Evolutionary conservation across 2,797 vertebrate genomes (phyloP).

Genomic region (Chelmon rostratus): DNA sequence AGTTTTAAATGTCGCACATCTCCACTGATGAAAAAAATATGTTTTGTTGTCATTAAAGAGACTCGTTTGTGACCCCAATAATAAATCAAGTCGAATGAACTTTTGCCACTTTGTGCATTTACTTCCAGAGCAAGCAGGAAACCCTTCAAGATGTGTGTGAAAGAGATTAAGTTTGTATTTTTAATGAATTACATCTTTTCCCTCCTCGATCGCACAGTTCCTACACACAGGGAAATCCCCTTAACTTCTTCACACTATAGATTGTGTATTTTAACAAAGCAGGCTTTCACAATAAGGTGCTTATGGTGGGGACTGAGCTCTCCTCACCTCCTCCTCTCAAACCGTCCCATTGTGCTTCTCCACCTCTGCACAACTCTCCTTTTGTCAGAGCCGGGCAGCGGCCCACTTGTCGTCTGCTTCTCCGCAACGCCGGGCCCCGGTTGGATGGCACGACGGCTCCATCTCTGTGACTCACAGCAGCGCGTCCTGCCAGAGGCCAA

Average conservation of each 20-base stretch:
- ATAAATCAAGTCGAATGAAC: constrained; percentile 1
- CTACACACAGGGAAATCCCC: constrained; percentile 56
- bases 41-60: constrained; percentile 2
- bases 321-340: constrained; percentile 77
- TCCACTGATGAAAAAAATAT: background rate
- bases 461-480: constrained; percentile 79
- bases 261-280: constrained; percentile 55
- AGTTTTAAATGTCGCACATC: constrained; percentile 23
- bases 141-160: background rate
- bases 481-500: constrained; percentile 63
- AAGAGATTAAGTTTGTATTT: background rate
- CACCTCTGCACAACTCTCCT: constrained; percentile 79
- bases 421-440: constrained; percentile 47
- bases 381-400: constrained; percentile 64
- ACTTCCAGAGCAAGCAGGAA: background rate
- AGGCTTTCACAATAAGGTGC: constrained; percentile 70
- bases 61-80: background rate
- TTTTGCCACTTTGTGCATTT: background rate
- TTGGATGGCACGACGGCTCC: constrained; percentile 44
- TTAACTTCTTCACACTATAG: constrained; percentile 43
- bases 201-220: constrained; percentile 6
- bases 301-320: constrained; percentile 56
- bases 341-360: constrained; percentile 75
- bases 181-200: background rate
- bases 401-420: constrained; percentile 57